Evolutionary conservation across 2,888 invertebrate genomes (phyloP), one percentile per base, ranked within the genome.

Genomic region (Steinernema scapterisci): DNA sequence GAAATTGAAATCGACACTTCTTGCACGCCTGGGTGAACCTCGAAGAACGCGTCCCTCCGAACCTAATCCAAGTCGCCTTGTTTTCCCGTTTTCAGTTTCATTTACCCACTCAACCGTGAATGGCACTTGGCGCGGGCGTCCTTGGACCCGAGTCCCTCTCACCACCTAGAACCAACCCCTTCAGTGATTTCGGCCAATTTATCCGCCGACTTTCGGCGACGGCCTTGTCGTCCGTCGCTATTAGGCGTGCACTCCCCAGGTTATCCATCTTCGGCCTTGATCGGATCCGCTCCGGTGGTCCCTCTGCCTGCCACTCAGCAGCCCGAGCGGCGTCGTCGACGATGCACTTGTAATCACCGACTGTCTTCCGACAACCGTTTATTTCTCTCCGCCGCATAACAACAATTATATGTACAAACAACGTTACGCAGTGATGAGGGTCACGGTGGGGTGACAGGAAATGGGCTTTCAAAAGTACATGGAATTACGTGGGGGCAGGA

Each of bases 371-470:
- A 54, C 54, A 54, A 21, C 54, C 54, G 54, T 54, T 54, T 54
- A 54, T 54, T 54, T 23, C 54, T 54, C 13, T 23, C 5, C 54
- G 21, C 54, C 54, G 25, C 21, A 23, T 21, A 54, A 25, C 54
- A 54, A 54, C 54, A 25, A 54, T 23, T 31, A 63, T 63, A 63
- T 63, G 31, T 63, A 63, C 63, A 63, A 63, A 63, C 63, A 63
- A 25, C 54, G 21, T 25, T 25, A 27, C 63, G 25, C 16, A 5
- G 31, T 2, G 31, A 11, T 5, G n/a, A 16, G 11, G 63, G 52
- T 52, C 23, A 52, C 52, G 52, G 23, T 52, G 48, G 13, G 48
- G 48, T n/a, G 48, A 48, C 48, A 19, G 48, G 19, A 48, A 48
- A n/a, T 16, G 48, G 48, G 48, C 13, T 13, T 16, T n/a, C 13